phyloP scores from a whole-genome alignment of 1,140 invertebrate genomes.

The Drosophila miranda region DNA sequence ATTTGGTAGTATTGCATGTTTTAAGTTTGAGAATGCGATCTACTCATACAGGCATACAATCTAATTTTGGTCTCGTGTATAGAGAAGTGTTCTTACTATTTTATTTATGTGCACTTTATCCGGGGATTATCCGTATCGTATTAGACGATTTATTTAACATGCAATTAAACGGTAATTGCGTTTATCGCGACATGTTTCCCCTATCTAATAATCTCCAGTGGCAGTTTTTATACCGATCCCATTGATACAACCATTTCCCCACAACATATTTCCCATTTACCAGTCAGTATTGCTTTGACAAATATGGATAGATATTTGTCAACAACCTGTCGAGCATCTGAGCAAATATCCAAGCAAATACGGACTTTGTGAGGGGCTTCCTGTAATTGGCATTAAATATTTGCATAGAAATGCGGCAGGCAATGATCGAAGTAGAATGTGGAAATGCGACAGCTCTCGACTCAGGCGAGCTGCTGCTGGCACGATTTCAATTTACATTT shows the following conservation, averaged over 20 bases:
- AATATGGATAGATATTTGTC: slow-evolving; percentile 10
- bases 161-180: slow-evolving; percentile 34
- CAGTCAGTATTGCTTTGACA: slow-evolving; percentile 8
- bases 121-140: slow-evolving; percentile 11
- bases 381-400: slow-evolving; percentile 56
- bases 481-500: slow-evolving; percentile 59
- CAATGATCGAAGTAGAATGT: not conserved
- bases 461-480: slow-evolving; percentile 31
- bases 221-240: not conserved
- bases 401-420: slow-evolving; percentile 45
- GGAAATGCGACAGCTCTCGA: slow-evolving; percentile 9
- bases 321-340: slow-evolving; percentile 51
- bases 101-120: slow-evolving; percentile 5
- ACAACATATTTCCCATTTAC: slow-evolving; percentile 18
- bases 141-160: slow-evolving; percentile 39
- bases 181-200: slow-evolving; percentile 26
- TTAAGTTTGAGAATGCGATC: no score
- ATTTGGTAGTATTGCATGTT: no score
- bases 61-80: no score
- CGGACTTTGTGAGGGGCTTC: slow-evolving; percentile 31
- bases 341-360: slow-evolving; percentile 40
- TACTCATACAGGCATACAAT: no score
- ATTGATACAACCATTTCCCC: not conserved
- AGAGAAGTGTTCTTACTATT: no score
- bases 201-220: slow-evolving; percentile 30